Evolutionary conservation across 2,888 invertebrate species (phyloP).

Genomic region (Tetranychus piercei): DNA sequence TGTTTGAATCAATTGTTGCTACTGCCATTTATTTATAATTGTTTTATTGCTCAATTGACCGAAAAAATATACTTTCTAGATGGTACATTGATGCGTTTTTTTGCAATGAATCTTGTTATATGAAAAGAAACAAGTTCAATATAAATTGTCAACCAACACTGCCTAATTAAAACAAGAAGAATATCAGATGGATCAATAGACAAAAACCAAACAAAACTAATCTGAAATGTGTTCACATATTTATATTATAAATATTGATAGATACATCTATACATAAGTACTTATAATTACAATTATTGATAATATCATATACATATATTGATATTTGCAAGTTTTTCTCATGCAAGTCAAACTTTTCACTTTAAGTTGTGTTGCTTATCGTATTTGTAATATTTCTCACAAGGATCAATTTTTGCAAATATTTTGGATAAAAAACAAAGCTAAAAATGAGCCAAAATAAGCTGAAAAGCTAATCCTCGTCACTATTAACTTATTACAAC

Average conservation of each 20-base stretch:
- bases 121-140: neutral
- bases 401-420: too few species aligned
- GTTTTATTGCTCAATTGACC: too few species aligned
- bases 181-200: neutral
- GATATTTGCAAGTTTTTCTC: neutral
- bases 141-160: neutral
- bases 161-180: neutral
- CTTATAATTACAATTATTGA: neutral
- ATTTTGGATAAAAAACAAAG: too few species aligned
- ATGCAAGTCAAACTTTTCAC: neutral
- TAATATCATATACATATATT: neutral
- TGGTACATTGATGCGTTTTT: too few species aligned
- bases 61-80: too few species aligned
- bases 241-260: neutral
- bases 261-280: neutral
- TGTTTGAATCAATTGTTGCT: too few species aligned
- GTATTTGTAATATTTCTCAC: neutral
- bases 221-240: neutral
- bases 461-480: too few species aligned
- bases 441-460: too few species aligned
- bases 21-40: too few species aligned
- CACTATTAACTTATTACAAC: too few species aligned
- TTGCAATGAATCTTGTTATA: neutral
- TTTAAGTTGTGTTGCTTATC: neutral
- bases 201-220: neutral